These are phyloP conservation scores for Psittacula cyanocephala DNA, from an alignment of 2,113 vertebrate genomes.

Conservation along the genomic window DNA sequence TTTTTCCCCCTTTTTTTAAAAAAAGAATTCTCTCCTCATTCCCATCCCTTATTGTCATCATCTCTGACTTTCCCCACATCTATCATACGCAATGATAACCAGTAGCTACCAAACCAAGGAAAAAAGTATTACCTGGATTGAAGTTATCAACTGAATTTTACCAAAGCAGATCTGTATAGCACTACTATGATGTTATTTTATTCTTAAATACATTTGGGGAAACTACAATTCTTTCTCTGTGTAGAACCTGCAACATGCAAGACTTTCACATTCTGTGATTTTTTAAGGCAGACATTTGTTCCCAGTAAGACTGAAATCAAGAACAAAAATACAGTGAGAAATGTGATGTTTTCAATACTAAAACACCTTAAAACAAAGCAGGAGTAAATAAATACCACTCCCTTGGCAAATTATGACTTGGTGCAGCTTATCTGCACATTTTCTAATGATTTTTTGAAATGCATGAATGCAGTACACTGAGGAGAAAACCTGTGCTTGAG, in stretches of 20 bases:
- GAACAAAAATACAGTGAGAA: neutral
- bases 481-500: neutral
- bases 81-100: neutral
- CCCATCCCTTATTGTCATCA: neutral
- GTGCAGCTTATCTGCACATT: neutral
- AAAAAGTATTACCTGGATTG: neutral
- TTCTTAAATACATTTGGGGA: neutral
- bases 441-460: neutral
- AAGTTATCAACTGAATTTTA: neutral
- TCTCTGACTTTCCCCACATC: neutral
- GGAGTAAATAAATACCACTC: neutral
- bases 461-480: neutral
- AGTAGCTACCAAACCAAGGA: neutral
- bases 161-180: neutral
- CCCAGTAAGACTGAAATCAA: neutral
- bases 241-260: neutral
- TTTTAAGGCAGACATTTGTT: neutral
- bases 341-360: neutral
- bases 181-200: neutral
- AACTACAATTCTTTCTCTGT: neutral
- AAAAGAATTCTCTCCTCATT: neutral
- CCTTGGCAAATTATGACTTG: neutral
- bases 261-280: neutral
- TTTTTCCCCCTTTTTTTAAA: neutral
- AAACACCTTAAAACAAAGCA: neutral